A percentile compares a stretch with the other conserved stretches of the same genome.
Evolutionary conservation across 2,113 vertebrate genomes (phyloP).

Genomic region (Entelurus aequoreus): DNA sequence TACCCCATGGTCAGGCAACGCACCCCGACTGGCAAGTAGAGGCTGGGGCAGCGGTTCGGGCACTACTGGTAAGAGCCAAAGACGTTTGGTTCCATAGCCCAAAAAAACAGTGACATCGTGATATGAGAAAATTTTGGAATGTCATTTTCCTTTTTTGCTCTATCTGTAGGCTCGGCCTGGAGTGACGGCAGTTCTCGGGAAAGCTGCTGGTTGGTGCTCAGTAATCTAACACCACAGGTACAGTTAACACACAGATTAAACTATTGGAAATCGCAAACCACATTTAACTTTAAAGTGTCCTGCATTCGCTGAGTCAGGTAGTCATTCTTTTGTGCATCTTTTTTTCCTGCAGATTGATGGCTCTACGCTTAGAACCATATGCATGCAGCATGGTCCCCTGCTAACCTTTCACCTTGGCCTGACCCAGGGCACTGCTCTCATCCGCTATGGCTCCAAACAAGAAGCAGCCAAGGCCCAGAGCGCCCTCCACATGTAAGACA

Average conservation of each 20-base stretch:
- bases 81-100: neutral
- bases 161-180: constrained; percentile 82
- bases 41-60: constrained; percentile 78
- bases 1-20: constrained; percentile 89
- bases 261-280: neutral
- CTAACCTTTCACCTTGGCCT: constrained; percentile 99
- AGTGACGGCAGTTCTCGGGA: constrained; percentile 92
- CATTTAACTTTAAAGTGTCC: neutral
- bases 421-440: constrained; percentile 98
- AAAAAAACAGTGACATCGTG: neutral
- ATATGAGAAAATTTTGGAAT: constrained; percentile 14
- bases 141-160: neutral
- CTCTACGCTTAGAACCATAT: constrained; percentile 97
- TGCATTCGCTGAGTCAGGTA: neutral
- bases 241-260: constrained; percentile 9
- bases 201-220: constrained; percentile 98
- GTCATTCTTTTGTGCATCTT: constrained; percentile 6
- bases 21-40: constrained; percentile 82
- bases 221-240: constrained; percentile 99
- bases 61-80: constrained; percentile 75
- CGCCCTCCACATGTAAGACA: constrained; percentile 87
- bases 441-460: constrained; percentile 95
- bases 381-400: constrained; percentile 99
- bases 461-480: constrained; percentile 99
- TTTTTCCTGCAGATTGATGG: constrained; percentile 83